Base-by-base conservation (phyloP, 2,888 invertebrate genomes). In the Amblyteles armatorius region DNA sequence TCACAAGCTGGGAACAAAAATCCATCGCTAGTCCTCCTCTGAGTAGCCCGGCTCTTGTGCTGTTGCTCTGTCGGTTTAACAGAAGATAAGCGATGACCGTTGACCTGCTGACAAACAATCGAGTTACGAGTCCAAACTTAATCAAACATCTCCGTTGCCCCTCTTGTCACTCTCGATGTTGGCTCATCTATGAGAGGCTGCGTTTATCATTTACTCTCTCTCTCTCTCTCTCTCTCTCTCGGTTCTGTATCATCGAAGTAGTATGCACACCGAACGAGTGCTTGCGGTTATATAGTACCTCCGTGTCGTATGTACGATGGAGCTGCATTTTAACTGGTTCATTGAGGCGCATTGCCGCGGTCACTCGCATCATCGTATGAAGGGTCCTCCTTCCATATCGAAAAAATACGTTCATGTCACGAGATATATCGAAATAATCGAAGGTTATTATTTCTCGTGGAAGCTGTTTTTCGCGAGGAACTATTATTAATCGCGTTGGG, bases 61-160 rank as follows among this genome's bases (percentile, higher is more conserved):
- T 68, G 65, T 50, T 50, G 40, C 50, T 67, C 67, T 44, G 13
- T 2, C 60, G 44, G 68, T 73, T 83, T 80, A 65, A 80, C 22
- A 78, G 72, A 33, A 77, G 80, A 85, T 80, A 85, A 80, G 85
- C 81, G 79, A 69, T 89, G 90, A 90, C 88, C 89, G 87, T 90
- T 90, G 90, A 90, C 89, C 90, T 85, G 86, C 83, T 88, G 86
- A 87, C 88, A 88, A 88, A 89, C 87, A 88, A 89, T 87, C 87
- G 88, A 89, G 88, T 86, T 86, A 84, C 89, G 87, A 88, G 88
- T 88, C 87, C 88, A 88, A 88, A 87, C 86, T 86, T 82, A 82
- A 83, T 82, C 80, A 71, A 86, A 82, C 81, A 82, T 76, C 52
- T 73, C 68, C 44, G 63, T 36, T 26, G 7, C 16, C 50, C 57